These are phyloP conservation scores for Chymomyza costata DNA, from an alignment of 1,140 invertebrate species.

Conservation along the genomic window DNA sequence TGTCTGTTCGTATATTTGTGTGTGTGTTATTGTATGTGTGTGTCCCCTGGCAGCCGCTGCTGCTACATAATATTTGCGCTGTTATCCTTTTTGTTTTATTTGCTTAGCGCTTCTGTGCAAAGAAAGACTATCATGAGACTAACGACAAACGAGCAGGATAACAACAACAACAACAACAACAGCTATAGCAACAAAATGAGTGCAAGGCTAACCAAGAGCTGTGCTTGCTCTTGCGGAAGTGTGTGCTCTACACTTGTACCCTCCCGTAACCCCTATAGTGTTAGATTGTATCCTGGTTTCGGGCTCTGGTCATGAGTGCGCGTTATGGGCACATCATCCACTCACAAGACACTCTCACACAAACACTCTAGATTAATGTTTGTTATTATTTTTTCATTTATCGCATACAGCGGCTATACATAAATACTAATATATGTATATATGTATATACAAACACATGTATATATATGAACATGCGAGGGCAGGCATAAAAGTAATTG, in stretches of 20 bases:
- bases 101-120: constrained; percentile 70
- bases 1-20: constrained; percentile 40
- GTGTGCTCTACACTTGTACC: too few species aligned
- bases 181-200: not conserved
- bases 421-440: constrained; percentile 31
- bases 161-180: constrained; percentile 1
- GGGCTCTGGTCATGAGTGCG: constrained; percentile 15
- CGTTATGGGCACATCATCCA: constrained; percentile 46
- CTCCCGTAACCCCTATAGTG: too few species aligned
- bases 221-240: too few species aligned
- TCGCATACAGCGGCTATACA: too few species aligned
- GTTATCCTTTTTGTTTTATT: constrained; percentile 74
- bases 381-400: constrained; percentile 70
- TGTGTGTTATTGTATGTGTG: constrained; percentile 9
- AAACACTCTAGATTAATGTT: constrained; percentile 59
- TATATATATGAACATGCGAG: constrained; percentile 5
- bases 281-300: constrained; percentile 21
- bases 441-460: not conserved
- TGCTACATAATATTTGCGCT: constrained; percentile 63
- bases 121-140: constrained; percentile 58
- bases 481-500: too few species aligned
- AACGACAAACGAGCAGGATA: constrained; percentile 10
- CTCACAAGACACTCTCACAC: constrained; percentile 32
- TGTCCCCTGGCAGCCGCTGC: constrained; percentile 21
- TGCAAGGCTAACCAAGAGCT: too few species aligned